These are phyloP conservation scores for Odontamblyopus lacepedii DNA, from an alignment of 2,797 vertebrate genomes.

Conservation along the genomic window DNA sequence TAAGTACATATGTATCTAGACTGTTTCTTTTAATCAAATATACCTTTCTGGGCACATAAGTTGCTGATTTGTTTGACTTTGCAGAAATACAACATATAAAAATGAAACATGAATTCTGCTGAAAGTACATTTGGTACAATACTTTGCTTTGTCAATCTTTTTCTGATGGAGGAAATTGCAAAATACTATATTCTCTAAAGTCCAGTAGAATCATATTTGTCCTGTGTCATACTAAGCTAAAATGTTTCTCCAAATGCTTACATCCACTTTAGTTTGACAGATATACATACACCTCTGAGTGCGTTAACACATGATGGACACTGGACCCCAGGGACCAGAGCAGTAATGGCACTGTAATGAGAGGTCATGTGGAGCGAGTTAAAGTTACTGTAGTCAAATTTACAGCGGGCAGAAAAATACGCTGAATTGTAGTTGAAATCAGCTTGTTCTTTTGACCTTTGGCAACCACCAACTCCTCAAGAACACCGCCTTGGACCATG, in stretches of 20 bases:
- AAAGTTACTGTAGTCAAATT: slow-evolving; percentile 26
- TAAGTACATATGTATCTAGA: no score
- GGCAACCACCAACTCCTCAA: slow-evolving; percentile 34
- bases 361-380: slow-evolving; percentile 35
- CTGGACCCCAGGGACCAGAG: slow-evolving; percentile 1
- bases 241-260: slow-evolving; percentile 15
- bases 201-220: neutral
- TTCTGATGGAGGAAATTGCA: neutral
- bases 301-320: slow-evolving; percentile 17
- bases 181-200: neutral
- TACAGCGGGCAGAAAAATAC: slow-evolving; percentile 21
- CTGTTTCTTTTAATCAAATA: no score
- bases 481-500: slow-evolving; percentile 31
- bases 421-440: slow-evolving; percentile 39
- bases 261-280: slow-evolving; percentile 23
- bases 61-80: no score
- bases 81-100: no score
- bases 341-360: slow-evolving; percentile 50
- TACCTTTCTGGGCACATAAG: no score
- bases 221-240: slow-evolving; percentile 4
- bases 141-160: no score
- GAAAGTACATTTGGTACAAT: no score
- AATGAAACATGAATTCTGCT: no score
- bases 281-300: slow-evolving; percentile 22
- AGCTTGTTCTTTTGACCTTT: slow-evolving; percentile 47